Evolutionary conservation across 2,888 invertebrate genomes (phyloP), one percentile per base, ranked within the genome.

Genomic region (Epistrophe grossulariae): DNA sequence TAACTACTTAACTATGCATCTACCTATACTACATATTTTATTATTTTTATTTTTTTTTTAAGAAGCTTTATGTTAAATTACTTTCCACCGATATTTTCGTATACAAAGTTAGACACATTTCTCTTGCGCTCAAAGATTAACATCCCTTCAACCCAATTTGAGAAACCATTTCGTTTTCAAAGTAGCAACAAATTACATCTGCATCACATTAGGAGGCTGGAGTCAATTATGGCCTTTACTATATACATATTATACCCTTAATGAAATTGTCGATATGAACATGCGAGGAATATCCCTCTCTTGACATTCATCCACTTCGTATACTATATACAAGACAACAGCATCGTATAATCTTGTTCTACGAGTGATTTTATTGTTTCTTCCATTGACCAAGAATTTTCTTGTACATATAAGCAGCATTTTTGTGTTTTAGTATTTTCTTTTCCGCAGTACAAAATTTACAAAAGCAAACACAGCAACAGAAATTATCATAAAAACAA

Each of bases 181-280:
- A 64, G 59, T 31, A 50, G 17, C 68, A 52, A 38, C 68, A 72
- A 40, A 55, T 83, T 48, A 72, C 59, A 64, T 72, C n/a, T 55
- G 77, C 64, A 38, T 57, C 35, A 70, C 19, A 45, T 43, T 35
- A 62, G 68, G 24, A 15, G 55, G 10, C 45, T 19, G 43, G 76
- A 88, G 57, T 55, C 50, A 68, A 52, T 68, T 72, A 59, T 71
- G 43, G 7, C 17, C 43, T 31, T 43, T 78, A 59, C 24, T 35
- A 35, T 9, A 6, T n/a, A n/a, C n/a, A n/a, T n/a, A n/a, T n/a
- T n/a, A 31, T 4, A 10, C 40, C 43, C 31, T 10, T 59, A 80
- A 45, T 64, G 66, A 48, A 52, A 59, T 66, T 52, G 64, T 66
- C 50, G n/a, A 73, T 31, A 73, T 10, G 24, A 31, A 19, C 13